phyloP scores from a whole-genome alignment of 1,140 invertebrate species.

The Microplitis mediator region DNA sequence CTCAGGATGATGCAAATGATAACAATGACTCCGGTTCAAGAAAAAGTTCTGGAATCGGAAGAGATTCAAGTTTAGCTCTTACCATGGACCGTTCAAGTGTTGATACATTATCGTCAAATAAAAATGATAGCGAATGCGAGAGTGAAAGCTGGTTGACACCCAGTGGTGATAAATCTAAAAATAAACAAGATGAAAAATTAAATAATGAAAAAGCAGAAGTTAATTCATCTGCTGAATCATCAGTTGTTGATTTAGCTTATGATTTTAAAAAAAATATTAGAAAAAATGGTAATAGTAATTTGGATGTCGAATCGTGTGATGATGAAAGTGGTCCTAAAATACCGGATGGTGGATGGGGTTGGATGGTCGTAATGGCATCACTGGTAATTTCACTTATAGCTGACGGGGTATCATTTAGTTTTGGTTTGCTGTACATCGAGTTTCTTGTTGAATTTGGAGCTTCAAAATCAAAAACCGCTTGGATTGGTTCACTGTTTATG shows the following conservation, averaged over 20 bases:
- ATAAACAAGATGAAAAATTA: background rate
- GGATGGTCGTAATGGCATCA: slow-evolving; percentile 86
- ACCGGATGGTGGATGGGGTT: slow-evolving; percentile 81
- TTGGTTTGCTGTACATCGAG: slow-evolving; percentile 87
- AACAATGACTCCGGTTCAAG: slow-evolving; percentile 23
- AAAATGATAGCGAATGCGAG: slow-evolving; percentile 24
- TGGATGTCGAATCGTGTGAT: slow-evolving; percentile 25
- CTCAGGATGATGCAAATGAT: background rate
- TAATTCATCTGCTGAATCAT: slow-evolving; percentile 1
- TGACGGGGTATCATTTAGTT: slow-evolving; percentile 94
- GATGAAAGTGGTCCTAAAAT: slow-evolving; percentile 60
- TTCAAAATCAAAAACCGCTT: slow-evolving; percentile 82
- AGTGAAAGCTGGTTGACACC: slow-evolving; percentile 1
- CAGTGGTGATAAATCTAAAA: background rate
- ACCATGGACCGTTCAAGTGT: slow-evolving; percentile 12
- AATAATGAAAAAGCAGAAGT: background rate
- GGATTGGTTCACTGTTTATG: slow-evolving; percentile 88
- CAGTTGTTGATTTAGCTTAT: slow-evolving; percentile 18
- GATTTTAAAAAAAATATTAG: slow-evolving; percentile 13
- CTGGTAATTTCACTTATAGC: slow-evolving; percentile 89
- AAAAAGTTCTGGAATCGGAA: slow-evolving; percentile 26
- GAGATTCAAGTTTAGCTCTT: slow-evolving; percentile 4
- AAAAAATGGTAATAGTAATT: slow-evolving; percentile 32
- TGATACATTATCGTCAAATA: background rate
- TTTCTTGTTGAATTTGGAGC: slow-evolving; percentile 85